These are phyloP conservation scores for Ligdia adustata DNA, from an alignment of 2,888 invertebrate genomes.

Conservation along the genomic window DNA sequence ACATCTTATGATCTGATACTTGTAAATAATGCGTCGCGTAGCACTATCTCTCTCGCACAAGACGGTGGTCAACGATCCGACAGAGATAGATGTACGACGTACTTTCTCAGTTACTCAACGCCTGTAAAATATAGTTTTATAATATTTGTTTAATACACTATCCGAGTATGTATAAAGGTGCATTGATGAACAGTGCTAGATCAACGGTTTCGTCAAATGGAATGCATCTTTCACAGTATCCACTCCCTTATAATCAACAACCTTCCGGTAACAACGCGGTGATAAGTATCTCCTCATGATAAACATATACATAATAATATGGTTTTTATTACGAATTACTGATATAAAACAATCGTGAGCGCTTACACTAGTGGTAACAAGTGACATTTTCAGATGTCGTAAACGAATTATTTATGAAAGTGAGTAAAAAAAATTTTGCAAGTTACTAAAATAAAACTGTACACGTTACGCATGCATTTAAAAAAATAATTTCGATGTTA, in stretches of 20 bases:
- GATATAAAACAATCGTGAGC: slow-evolving; percentile 70
- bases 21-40: slow-evolving; percentile 54
- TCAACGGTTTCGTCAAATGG: slow-evolving; percentile 72
- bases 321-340: slow-evolving; percentile 46
- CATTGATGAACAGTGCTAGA: slow-evolving; percentile 76
- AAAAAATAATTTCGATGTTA: neutral
- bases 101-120: slow-evolving; percentile 54
- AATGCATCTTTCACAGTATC: slow-evolving; percentile 79
- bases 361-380: slow-evolving; percentile 83
- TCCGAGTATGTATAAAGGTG: slow-evolving; percentile 62
- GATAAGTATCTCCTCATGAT: slow-evolving; percentile 54
- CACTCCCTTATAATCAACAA: slow-evolving; percentile 66
- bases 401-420: too few species aligned
- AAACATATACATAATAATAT: slow-evolving; percentile 55
- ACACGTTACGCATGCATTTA: too few species aligned
- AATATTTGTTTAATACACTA: slow-evolving; percentile 57
- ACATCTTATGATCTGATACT: slow-evolving; percentile 63
- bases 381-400: slow-evolving; percentile 64
- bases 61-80: slow-evolving; percentile 2
- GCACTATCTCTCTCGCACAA: slow-evolving; percentile 26
- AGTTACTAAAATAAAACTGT: too few species aligned
- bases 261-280: slow-evolving; percentile 47
- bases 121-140: slow-evolving; percentile 65
- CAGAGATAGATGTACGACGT: slow-evolving; percentile 46
- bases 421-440: too few species aligned